Percentiles rank a stretch among this genome's conserved stretches.
These are phyloP conservation scores for Cynocephalus volans DNA, from an alignment of 2,113 vertebrate genomes.

Conservation along the genomic window DNA sequence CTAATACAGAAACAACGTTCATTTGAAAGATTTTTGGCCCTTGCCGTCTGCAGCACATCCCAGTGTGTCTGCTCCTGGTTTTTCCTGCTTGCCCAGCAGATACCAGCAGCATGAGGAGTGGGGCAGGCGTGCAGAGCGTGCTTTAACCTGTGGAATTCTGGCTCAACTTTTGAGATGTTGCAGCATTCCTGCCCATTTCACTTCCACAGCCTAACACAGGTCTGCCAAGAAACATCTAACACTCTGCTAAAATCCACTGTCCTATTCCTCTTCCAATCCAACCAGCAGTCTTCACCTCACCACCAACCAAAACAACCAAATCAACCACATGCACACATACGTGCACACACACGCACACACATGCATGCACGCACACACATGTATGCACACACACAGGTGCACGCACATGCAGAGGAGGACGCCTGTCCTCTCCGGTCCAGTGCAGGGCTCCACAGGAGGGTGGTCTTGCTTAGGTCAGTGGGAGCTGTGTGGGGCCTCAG, in stretches of 20 bases:
- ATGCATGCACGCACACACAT: no score
- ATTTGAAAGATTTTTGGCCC: not conserved
- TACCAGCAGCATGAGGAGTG: not conserved
- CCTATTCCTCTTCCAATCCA: not conserved
- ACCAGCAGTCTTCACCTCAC: not conserved
- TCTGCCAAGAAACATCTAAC: not conserved
- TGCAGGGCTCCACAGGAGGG: fast-evolving
- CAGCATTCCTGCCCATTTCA: not conserved
- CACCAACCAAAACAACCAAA: not conserved
- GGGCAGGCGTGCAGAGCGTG: not conserved
- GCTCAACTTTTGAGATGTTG: not conserved
- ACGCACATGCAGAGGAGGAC: not conserved
- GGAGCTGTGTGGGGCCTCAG: not conserved
- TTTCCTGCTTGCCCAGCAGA: not conserved
- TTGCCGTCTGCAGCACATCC: not conserved
- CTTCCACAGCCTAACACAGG: constrained; percentile 55
- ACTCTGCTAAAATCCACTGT: not conserved
- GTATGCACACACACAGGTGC: not conserved
- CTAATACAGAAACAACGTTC: not conserved
- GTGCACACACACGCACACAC: no score
- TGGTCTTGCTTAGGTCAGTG: not conserved
- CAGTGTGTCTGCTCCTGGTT: not conserved
- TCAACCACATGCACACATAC: not conserved
- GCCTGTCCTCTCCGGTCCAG: not conserved
- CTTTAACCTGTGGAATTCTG: not conserved